Base-by-base conservation (phyloP, 2,797 vertebrate genomes). In the Staurois parvus region DNA sequence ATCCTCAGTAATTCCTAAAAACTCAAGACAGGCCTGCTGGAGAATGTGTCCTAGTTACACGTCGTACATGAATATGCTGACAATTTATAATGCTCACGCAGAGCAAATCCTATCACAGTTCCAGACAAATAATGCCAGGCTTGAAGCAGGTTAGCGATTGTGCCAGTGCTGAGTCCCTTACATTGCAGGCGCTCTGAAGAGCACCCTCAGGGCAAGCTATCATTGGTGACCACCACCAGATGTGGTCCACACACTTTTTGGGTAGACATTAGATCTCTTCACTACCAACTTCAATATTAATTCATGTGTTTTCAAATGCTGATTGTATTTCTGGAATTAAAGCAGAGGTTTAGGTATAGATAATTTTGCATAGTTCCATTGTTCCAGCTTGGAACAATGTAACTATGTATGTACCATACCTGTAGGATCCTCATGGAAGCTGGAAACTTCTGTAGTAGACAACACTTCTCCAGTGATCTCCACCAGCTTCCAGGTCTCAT, bases 1-100 rank as follows among this genome's bases (percentile, higher is more conserved):
- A 76, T 56, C 64, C 73, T 69, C 29, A 42, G 73, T 30, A 76
- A 76, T 84, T 76, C 82, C 48, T 70, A 19, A 69, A 59, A 26
- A 56, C 15, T 15, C 40, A 11, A 37, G 59, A 34, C 68, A 32
- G 24, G 29, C 17, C 26, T 30, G 42, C 17, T 12, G 30, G 32
- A 7, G 56, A 72, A 84, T 42, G 74, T 29, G 19, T 37, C 74
- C 42, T 76, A 56, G 42, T 69, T 84, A 40, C 45, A 26, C 6
- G 26, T 32, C 21, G 26, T 19, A 26, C 4, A 76, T 66, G 30
- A 76, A 70, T 69, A 52, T 84, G 42, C 24, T 28, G 30, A 59
- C 30, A 21, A 77, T 69, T 21, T 40, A 48, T 29, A 29, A 37
- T 76, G 62, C 26, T 21, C 42, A 66, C 15, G 17, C 24, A 37